These are phyloP conservation scores for Caenorhabditis afra DNA, from an alignment of 2,888 invertebrate genomes.

Conservation along the genomic window DNA sequence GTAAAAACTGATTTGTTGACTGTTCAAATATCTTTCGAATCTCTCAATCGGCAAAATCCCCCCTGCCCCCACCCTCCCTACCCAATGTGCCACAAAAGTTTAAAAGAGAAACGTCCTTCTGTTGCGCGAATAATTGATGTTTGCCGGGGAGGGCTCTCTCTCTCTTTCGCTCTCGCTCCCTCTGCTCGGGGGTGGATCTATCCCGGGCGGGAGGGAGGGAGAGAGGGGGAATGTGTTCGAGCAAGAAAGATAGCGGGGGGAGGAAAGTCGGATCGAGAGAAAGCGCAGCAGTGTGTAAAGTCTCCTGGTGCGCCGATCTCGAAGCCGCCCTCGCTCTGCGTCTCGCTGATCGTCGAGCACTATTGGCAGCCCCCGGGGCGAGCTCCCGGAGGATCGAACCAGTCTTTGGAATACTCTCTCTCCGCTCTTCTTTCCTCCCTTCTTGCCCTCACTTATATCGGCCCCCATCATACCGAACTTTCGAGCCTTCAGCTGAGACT, in stretches of 20 bases:
- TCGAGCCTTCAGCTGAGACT: background rate
- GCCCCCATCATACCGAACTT: constrained; percentile 14
- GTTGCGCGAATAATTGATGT: constrained; percentile 43
- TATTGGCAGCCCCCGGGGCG: constrained; percentile 2
- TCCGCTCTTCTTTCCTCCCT: background rate
- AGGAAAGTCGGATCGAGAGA: constrained; percentile 18
- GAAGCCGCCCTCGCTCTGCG: constrained; percentile 27
- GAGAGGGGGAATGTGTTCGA: constrained; percentile 37
- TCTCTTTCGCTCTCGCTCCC: too few species aligned
- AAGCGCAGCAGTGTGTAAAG: constrained; percentile 44
- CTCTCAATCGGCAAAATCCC: background rate
- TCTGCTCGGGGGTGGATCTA: constrained; percentile 52
- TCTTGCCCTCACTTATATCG: constrained; percentile 19
- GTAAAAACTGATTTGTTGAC: constrained; percentile 49
- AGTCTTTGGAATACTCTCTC: constrained; percentile 41
- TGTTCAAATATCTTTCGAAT: constrained; percentile 24
- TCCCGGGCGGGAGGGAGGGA: constrained; percentile 16
- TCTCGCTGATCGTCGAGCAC: constrained; percentile 39
- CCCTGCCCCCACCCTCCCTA: background rate
- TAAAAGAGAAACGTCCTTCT: constrained; percentile 19
- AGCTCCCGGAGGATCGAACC: constrained; percentile 31
- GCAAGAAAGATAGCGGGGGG: constrained; percentile 11
- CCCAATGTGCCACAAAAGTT: constrained; percentile 19
- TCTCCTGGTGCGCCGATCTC: constrained; percentile 30
- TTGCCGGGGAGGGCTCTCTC: constrained; percentile 26